Percentiles rank a stretch among this genome's conserved stretches.
phyloP scores from a whole-genome alignment of 2,113 vertebrate genomes.

The Perca fluviatilis region DNA sequence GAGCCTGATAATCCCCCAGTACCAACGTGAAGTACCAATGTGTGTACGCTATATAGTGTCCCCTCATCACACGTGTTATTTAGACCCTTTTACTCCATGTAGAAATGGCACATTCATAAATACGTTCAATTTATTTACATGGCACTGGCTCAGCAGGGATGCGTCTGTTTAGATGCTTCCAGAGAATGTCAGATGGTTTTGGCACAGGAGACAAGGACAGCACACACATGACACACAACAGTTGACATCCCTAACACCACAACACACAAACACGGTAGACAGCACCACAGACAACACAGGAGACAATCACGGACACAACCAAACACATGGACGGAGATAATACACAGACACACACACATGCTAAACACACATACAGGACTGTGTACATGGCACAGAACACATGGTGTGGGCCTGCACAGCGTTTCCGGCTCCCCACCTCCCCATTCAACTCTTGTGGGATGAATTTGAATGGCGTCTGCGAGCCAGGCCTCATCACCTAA shows the following conservation, averaged over 20 bases:
- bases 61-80: neutral
- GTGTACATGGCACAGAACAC: no score
- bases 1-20: neutral
- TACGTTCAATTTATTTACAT: neutral
- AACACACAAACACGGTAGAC: no score
- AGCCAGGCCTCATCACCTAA: neutral
- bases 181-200: neutral
- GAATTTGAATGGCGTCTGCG: neutral
- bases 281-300: no score
- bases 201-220: no score
- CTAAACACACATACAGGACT: neutral
- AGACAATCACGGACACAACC: no score
- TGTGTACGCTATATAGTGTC: neutral
- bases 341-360: no score
- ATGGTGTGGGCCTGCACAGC: neutral
- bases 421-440: no score
- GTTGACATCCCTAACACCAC: no score
- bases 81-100: neutral
- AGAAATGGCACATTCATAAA: slow-evolving; percentile 13
- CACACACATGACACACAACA: no score
- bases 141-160: neutral
- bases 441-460: no score
- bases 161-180: neutral
- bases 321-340: no score
- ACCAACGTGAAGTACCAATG: neutral